Base-by-base conservation (phyloP, 2,797 vertebrate species). In the Lacerta agilis region DNA sequence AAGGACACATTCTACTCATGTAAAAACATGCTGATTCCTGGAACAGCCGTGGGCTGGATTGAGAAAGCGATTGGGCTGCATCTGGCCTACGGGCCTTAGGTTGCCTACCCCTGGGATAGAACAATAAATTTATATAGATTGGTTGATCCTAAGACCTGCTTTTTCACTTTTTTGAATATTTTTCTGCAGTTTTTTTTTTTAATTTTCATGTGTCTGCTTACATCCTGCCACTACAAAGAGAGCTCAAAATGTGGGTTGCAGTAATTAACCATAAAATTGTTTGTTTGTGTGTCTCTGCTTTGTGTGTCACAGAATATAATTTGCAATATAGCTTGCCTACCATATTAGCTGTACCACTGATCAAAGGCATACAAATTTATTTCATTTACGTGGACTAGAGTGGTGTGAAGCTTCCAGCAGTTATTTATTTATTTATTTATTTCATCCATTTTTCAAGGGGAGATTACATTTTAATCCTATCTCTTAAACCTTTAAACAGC, bases 381-480 rank as follows among this genome's bases (percentile, higher is more conserved):
- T 77, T 77, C 25, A 15, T 4, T 36, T 20, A 3, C 20, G 41
- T 18, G 25, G 13, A n/a, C 41, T 49, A 10, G 45, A 18, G 58
- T n/a, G 36, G 11, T 10, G 8, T 82, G 15, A 36, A 82, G 20
- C 45, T 13, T 66, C 23, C 25, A 76, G 61, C 17, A 8, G 29
- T 45, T 71, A 13, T 77, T 82, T 58, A 23, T 55, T 79, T 49
- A 49, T 49, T 11, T 49, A 49, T 49, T 11, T 49, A 49, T 86
- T 79, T n/a, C 66, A 38, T 49, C 76, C 29, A 29, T 9, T 9
- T 55, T 87, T 17, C 33, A 69, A 41, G 36, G 41, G 33, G n/a
- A 33, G 41, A 67, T 87, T 87, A 67, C 61, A 49, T 66, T 77
- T 87, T 82, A 49, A 82, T 82, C 61, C 71, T 79, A 18, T 66